Evolutionary conservation across 2,113 vertebrate species (phyloP), one percentile per base, ranked within the genome.

Genomic region (Rhombomys opimus): DNA sequence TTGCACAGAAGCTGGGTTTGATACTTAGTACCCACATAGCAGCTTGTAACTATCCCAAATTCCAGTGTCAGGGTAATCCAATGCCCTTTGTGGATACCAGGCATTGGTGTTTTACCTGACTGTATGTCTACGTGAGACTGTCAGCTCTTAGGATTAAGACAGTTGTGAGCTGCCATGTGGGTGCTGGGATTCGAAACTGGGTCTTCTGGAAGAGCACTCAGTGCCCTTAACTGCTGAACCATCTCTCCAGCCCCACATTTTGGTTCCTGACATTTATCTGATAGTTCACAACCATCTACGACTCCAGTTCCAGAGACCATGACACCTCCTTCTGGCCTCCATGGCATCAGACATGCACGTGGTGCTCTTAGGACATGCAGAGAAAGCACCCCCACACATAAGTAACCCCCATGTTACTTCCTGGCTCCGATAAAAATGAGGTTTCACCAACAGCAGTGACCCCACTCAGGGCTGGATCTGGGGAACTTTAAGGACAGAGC

Each of bases 391-490:
- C 32, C 27, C 68, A 7, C 68, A 18, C 35, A n/a, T 20, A 72
- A 18, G 2, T n/a, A n/a, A n/a, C 35, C 50, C 57, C 54, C 54
- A 81, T 3, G 14, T 59, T 76, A 32, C 32, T 57, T 57, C 9
- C 12, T 50, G 81, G 65, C 92, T 88, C 61, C n/a, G 90, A 88
- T 2, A 70, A 0, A 12, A 52, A 14, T 8, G 9, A 3, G 4
- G 10, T 11, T n/a, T 77, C 46, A 41, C 27, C 25, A 46, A 76
- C n/a, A 27, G 59, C 59, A 87, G 41, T 0, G 20, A 25, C 50
- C 50, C 25, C 32, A 25, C 0, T 35, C 46, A 12, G 0, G 11
- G 0, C n/a, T 6, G 30, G 38, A 5, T 12, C 13, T 20, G 22
- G 23, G 18, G n/a, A 32, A 35, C 35, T 32, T 5, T 13, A 73